phyloP scores from a whole-genome alignment of 1,140 invertebrate species.

The Anoplolepis gracilipes region DNA sequence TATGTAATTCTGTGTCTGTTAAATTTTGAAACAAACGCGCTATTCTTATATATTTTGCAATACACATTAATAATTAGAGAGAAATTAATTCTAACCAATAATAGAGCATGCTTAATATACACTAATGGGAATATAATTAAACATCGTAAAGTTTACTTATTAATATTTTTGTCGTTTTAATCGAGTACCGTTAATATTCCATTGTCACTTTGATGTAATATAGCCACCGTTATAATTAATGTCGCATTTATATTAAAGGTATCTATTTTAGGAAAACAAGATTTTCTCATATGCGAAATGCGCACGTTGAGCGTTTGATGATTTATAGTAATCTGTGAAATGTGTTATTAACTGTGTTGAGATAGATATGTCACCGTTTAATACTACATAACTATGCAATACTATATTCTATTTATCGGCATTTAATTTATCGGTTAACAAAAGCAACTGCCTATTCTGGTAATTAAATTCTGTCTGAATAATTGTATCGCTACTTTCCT shows the following conservation, averaged over 20 bases:
- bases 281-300: constrained; percentile 2
- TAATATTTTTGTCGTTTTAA: neutral
- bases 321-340: constrained; percentile 25
- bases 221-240: neutral
- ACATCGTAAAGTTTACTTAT: neutral
- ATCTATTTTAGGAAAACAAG: constrained; percentile 10
- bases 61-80: neutral
- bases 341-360: constrained; percentile 21
- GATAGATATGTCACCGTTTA: constrained; percentile 43
- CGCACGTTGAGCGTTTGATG: neutral
- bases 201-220: neutral
- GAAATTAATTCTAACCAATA: constrained; percentile 1
- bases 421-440: neutral
- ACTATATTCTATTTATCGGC: constrained; percentile 23
- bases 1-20: neutral
- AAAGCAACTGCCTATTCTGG: constrained; percentile 29
- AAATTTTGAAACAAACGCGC: neutral
- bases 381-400: neutral
- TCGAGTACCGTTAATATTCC: neutral
- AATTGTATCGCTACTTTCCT: constrained; percentile 18
- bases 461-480: constrained; percentile 38
- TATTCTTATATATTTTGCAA: neutral
- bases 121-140: neutral
- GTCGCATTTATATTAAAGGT: neutral
- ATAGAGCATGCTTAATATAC: neutral